Evolutionary conservation across 2,888 invertebrate genomes (phyloP).

Genomic region (Luperina testacea): DNA sequence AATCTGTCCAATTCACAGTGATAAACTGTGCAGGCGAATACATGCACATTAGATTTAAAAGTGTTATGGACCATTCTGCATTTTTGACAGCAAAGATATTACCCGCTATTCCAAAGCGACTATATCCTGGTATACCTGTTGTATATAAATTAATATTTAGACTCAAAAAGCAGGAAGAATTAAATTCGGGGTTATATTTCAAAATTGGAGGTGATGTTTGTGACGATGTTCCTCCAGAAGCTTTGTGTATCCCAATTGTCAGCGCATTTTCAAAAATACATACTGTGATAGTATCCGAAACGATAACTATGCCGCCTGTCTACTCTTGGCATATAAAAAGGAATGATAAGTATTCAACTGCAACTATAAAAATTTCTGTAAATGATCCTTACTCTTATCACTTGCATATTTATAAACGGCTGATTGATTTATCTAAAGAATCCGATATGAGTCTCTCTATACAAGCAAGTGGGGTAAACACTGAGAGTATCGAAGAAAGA

Average conservation of each 20-base stretch:
- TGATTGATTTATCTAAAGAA: constrained; percentile 66
- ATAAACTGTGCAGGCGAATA: constrained; percentile 74
- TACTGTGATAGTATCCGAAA: constrained; percentile 71
- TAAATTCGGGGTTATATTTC: constrained; percentile 75
- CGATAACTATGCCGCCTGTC: constrained; percentile 74
- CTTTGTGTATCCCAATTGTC: constrained; percentile 76
- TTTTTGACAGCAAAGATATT: constrained; percentile 73
- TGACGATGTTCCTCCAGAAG: constrained; percentile 66
- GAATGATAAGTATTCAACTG: constrained; percentile 72
- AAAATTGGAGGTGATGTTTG: constrained; percentile 73
- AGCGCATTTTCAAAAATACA: constrained; percentile 65
- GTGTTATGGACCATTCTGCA: constrained; percentile 69
- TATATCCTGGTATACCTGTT: constrained; percentile 79
- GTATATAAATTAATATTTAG: constrained; percentile 75
- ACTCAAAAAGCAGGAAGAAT: constrained; percentile 70
- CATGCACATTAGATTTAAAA: constrained; percentile 76
- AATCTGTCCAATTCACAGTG: constrained; percentile 76
- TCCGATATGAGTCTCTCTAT: constrained; percentile 65
- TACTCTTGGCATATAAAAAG: constrained; percentile 81
- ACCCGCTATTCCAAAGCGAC: constrained; percentile 73
- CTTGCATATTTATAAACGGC: constrained; percentile 75
- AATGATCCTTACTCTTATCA: constrained; percentile 73
- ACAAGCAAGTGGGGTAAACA: constrained; percentile 64
- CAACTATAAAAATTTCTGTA: constrained; percentile 69
- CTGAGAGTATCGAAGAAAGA: constrained; percentile 71